phyloP scores from a whole-genome alignment of 2,888 invertebrate species.

The Dendrolimus houi region DNA sequence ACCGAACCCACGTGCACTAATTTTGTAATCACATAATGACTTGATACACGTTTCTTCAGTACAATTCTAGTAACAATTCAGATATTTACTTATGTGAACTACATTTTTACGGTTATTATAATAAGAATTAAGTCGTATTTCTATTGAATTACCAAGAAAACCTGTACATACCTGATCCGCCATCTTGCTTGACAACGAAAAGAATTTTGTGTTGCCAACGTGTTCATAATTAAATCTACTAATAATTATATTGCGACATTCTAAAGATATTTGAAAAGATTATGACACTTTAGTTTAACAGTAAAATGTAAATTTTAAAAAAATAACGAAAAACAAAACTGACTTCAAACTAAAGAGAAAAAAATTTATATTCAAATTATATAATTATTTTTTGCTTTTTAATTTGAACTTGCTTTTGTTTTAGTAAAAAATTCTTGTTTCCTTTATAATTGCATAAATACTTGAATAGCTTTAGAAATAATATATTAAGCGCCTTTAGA shows the following conservation, averaged over 20 bases:
- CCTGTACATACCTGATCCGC: slow-evolving; percentile 85
- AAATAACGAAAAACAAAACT: no score
- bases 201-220: slow-evolving; percentile 46
- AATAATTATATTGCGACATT: background rate
- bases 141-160: slow-evolving; percentile 31
- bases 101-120: slow-evolving; percentile 13
- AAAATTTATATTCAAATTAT: no score
- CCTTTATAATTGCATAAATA: no score
- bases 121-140: slow-evolving; percentile 11
- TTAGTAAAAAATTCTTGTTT: no score
- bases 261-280: no score
- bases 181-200: slow-evolving; percentile 81
- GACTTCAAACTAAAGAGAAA: no score
- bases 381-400: no score
- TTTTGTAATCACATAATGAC: slow-evolving; percentile 23
- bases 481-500: no score
- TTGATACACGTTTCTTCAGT: slow-evolving; percentile 17
- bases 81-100: background rate
- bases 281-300: no score
- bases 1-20: slow-evolving; percentile 45
- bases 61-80: slow-evolving; percentile 3
- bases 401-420: no score
- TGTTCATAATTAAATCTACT: slow-evolving; percentile 10
- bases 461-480: no score
- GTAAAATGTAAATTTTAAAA: no score